Conservation (phyloP, 2,797 vertebrate species). For the Mycteria americana region DNA sequence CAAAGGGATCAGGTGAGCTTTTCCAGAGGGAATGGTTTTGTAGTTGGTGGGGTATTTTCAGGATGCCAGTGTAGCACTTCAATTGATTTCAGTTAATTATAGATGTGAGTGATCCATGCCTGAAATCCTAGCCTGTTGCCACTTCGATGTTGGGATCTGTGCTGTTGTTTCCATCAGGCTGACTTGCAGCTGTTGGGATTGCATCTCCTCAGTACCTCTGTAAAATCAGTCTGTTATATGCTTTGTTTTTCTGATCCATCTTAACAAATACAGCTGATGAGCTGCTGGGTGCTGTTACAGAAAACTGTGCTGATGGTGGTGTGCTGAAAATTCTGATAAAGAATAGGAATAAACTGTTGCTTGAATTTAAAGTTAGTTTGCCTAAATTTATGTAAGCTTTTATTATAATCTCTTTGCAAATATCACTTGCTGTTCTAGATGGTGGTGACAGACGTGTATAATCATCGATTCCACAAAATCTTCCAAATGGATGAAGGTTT, state of each 20-base stretch:
- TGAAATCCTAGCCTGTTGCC: background rate
- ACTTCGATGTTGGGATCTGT: background rate
- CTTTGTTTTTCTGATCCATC: background rate
- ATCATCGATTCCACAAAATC: slow-evolving; percentile 97
- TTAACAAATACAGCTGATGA: background rate
- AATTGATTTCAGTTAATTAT: background rate
- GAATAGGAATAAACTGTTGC: background rate
- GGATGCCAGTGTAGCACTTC: background rate
- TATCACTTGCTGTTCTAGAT: slow-evolving; percentile 81
- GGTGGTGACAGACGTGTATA: slow-evolving; percentile 97
- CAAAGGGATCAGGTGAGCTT: background rate
- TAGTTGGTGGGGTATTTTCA: background rate
- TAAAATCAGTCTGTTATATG: background rate
- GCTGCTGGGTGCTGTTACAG: background rate
- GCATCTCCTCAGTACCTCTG: background rate
- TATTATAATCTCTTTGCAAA: background rate
- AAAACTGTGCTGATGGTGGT: background rate
- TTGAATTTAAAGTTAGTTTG: background rate
- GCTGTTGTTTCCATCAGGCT: background rate
- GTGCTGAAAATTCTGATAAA: background rate
- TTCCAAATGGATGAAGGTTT: slow-evolving; percentile 92
- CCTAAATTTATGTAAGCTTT: background rate
- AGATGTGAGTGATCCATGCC: background rate
- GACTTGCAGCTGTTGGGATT: background rate
- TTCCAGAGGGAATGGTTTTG: background rate